Evolutionary conservation across 2,888 invertebrate genomes (phyloP).

Genomic region (Bellardia pandia): DNA sequence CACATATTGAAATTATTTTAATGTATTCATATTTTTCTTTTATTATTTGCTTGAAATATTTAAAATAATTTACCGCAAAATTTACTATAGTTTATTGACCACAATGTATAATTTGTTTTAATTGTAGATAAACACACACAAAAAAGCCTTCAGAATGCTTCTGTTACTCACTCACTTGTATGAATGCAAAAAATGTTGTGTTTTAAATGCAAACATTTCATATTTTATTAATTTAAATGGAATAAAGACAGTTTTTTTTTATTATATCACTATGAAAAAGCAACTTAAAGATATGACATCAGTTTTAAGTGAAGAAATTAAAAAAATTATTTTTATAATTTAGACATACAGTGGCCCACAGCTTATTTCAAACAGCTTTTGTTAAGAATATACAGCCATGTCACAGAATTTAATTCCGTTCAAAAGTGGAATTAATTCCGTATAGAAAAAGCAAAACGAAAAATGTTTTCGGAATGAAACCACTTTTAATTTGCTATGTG

Average conservation of each 20-base stretch:
- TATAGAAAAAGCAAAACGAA: too few species aligned
- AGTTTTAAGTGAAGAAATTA: background rate
- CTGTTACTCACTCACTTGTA: conserved; percentile 7
- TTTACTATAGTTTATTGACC: conserved; percentile 63
- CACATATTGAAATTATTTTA: too few species aligned
- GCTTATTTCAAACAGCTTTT: too few species aligned
- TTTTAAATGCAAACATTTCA: conserved; percentile 18
- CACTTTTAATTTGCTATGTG: too few species aligned
- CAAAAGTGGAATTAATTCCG: too few species aligned
- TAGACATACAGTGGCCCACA: too few species aligned
- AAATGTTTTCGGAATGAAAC: too few species aligned
- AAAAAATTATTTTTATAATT: background rate
- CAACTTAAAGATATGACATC: background rate
- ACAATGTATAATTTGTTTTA: conserved; percentile 25
- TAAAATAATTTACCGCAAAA: conserved; percentile 37
- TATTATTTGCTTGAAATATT: background rate
- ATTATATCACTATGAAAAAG: background rate
- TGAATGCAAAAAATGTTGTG: background rate
- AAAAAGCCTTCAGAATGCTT: conserved; percentile 52
- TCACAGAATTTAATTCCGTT: too few species aligned
- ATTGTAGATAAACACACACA: conserved; percentile 20
- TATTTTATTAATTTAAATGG: conserved; percentile 16
- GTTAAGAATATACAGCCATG: too few species aligned
- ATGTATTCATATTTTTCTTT: too few species aligned
- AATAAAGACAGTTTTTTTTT: conserved; percentile 8